A percentile compares a stretch with the other conserved stretches of the same genome.
Conservation (phyloP, 2,888 invertebrate species). For the Brachyptera risi region DNA sequence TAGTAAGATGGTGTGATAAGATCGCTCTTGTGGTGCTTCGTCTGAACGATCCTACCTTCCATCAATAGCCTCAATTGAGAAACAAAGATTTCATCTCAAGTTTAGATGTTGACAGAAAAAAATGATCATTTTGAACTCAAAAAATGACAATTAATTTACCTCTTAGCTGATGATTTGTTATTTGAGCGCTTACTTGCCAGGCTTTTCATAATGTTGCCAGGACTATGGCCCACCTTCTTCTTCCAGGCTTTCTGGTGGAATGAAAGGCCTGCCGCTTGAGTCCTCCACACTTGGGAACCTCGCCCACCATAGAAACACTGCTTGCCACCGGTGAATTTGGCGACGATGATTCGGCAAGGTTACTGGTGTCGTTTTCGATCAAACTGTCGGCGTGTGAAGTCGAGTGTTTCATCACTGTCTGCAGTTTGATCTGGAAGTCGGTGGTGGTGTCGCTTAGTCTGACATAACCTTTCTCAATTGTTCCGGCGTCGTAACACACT, state of each 20-base stretch:
- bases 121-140: background rate
- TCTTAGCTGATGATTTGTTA: background rate
- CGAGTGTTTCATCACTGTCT: too few relatives aligned
- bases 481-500: too few relatives aligned
- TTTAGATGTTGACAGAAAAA: too few relatives aligned
- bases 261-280: background rate
- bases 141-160: background rate
- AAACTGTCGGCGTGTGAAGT: background rate
- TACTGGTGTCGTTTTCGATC: background rate
- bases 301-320: background rate
- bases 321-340: too few relatives aligned
- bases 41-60: background rate
- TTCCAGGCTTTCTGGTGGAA: background rate
- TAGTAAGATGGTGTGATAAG: background rate
- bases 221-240: background rate
- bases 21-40: background rate
- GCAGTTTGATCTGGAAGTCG: too few relatives aligned
- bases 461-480: too few relatives aligned
- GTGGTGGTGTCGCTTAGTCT: too few relatives aligned
- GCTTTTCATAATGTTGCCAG: background rate
- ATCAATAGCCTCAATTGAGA: background rate
- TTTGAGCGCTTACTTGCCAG: background rate
- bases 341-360: background rate
- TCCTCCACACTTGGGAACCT: background rate
- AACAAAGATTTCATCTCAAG: too few relatives aligned